A percentile compares a stretch with the other conserved stretches of the same genome.
phyloP scores from a whole-genome alignment of 2,113 vertebrate species.

The Chitala chitala region DNA sequence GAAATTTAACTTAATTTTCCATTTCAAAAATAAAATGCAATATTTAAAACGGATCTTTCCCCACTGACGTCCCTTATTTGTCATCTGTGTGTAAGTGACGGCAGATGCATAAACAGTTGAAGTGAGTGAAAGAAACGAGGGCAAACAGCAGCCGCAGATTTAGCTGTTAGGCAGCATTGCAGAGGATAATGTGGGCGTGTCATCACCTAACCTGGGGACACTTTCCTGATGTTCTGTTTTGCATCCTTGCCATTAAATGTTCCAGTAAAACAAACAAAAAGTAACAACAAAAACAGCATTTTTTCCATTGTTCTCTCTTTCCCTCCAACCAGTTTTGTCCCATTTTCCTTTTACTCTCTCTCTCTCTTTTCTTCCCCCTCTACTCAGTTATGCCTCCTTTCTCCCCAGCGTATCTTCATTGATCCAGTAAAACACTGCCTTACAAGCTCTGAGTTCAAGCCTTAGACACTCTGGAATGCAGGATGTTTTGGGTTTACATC shows the following conservation, averaged over 20 bases:
- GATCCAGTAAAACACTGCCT: constrained; percentile 11
- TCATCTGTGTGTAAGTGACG: neutral
- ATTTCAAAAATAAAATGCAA: too few relatives aligned
- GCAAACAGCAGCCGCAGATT: neutral
- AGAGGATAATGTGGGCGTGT: neutral
- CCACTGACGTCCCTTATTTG: neutral
- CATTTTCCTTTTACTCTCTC: neutral
- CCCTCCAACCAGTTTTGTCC: neutral
- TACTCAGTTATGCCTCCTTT: neutral
- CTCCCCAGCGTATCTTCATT: neutral
- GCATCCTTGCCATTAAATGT: neutral
- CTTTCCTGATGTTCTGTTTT: too few relatives aligned
- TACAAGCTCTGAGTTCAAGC: too few relatives aligned
- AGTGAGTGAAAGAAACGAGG: neutral
- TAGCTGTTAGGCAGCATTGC: neutral
- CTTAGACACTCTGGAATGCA: too few relatives aligned
- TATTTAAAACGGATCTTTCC: too few relatives aligned
- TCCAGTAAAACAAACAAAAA: too few relatives aligned
- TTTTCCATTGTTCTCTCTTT: too few relatives aligned
- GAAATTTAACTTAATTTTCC: too few relatives aligned
- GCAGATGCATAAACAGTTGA: neutral
- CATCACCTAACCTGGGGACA: too few relatives aligned
- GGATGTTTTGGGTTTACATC: too few relatives aligned
- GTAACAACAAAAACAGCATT: too few relatives aligned
- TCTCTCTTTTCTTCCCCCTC: neutral